Conservation (phyloP, 2,888 invertebrate species). For the Pandemis cinnamomeana region DNA sequence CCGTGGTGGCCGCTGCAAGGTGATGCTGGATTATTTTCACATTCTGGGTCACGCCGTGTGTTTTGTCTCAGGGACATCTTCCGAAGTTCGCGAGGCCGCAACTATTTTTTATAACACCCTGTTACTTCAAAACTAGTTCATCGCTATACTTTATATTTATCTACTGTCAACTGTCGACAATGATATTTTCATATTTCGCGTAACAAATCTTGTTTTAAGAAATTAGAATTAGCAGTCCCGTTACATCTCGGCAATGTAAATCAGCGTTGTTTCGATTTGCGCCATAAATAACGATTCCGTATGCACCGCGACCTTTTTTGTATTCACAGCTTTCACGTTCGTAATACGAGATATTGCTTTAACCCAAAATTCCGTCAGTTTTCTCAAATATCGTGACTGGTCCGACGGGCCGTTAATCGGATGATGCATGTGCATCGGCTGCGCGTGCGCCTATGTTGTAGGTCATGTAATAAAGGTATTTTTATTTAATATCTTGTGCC, state of each 20-base stretch:
- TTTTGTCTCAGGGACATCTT: conserved; percentile 78
- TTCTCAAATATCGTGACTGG: conserved; percentile 46
- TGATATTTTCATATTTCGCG: conserved; percentile 3
- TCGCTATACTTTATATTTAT: conserved; percentile 16
- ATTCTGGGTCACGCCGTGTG: conserved; percentile 77
- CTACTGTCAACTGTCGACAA: conserved; percentile 16
- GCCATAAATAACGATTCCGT: conserved; percentile 36
- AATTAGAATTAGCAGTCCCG: conserved; percentile 12
- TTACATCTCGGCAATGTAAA: conserved; percentile 23
- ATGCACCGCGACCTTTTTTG: conserved; percentile 38
- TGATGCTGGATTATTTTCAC: conserved; percentile 80
- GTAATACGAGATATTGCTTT: conserved; percentile 36
- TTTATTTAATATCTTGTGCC: conserved; percentile 69
- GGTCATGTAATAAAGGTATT: conserved; percentile 64
- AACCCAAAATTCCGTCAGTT: conserved; percentile 40
- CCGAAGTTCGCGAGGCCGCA: conserved; percentile 55
- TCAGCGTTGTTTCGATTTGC: conserved; percentile 14
- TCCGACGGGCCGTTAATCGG: conserved; percentile 56
- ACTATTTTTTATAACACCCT: conserved; percentile 56
- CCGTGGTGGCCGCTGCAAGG: conserved; percentile 75
- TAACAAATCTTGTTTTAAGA: neutral
- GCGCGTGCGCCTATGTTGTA: conserved; percentile 55
- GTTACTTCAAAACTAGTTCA: conserved; percentile 43
- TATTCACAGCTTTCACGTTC: conserved; percentile 40
- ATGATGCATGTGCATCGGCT: conserved; percentile 51